Evolutionary conservation across 2,797 vertebrate genomes (phyloP), one percentile per base, ranked within the genome.

Genomic region (Salarias fasciatus): DNA sequence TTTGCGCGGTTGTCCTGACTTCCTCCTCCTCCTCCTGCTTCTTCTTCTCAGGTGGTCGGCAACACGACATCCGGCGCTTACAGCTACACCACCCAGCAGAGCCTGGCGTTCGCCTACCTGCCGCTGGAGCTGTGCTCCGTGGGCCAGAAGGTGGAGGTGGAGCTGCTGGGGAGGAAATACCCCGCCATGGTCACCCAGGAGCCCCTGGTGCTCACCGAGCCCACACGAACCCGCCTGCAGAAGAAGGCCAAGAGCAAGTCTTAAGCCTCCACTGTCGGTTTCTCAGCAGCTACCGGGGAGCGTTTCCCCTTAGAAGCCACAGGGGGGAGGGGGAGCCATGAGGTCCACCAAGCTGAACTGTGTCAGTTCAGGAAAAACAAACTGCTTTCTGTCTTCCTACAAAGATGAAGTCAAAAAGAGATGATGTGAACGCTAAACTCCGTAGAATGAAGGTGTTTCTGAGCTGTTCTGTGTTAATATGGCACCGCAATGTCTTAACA

Each of bases 11-110:
- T 7, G 0, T 29, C 29, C 12, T 50, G 11, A 33, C 15, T 33
- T n/a, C 52, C 4, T 5, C 1, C 24, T 50, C 11, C 4, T 33
- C 73, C 70, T 50, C 9, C 5, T 37, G 5, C 9, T 37, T 5
- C 36, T 37, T 75, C 69, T 49, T 8, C 79, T 29, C 80, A 99
- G 97, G 96, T 98, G 84, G 88, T 99, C 33, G 98, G 97, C 37
- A 99, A 99, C 86, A 99, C 97, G 0, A 99, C 97, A 0, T 99
- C 97, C 4, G 98, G 97, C 61, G 90, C 92, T 56, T 99, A 95
- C 88, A 99, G 98, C 86, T 99, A 96, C 77, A 92, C 83, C 83
- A 77, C 85, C 70, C 92, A 94, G 79, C 93, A 93, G 87, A 98
- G 96, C 80, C 86, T 99, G 85, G 96, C 96, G 2, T 98, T 99